Conservation (phyloP, 35 echinoderm and acorn worm species). For the Eucidaris tribuloides region DNA sequence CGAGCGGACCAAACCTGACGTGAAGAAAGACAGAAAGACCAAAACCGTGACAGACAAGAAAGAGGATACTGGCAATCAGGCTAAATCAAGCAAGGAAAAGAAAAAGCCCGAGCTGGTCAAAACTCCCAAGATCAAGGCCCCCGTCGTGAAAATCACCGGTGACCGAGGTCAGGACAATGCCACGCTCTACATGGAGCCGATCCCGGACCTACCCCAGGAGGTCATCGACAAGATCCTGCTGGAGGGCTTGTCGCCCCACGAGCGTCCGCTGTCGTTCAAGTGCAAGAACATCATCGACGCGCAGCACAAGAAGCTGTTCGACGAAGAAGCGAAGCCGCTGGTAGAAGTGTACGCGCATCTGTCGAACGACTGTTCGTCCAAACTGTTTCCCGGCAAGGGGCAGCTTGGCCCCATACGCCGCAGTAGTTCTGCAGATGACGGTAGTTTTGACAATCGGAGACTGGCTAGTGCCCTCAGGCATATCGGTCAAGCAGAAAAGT, state of each 20-base stretch:
- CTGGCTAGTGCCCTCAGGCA: constrained; percentile 60
- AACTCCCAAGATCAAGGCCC: background rate
- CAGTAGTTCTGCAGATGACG: background rate
- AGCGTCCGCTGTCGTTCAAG: constrained; percentile 86
- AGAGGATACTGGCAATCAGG: background rate
- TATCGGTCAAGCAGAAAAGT: constrained; percentile 55
- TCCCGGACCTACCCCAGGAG: constrained; percentile 69
- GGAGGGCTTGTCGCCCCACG: constrained; percentile 66
- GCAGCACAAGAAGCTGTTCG: constrained; percentile 60
- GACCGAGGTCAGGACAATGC: background rate
- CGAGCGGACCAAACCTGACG: background rate
- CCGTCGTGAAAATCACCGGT: background rate
- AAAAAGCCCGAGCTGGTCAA: constrained; percentile 16
- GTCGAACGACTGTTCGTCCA: constrained; percentile 59
- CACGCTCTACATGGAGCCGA: background rate
- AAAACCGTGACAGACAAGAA: too few relatives aligned
- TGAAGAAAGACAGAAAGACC: background rate
- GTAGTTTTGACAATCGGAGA: constrained; percentile 30
- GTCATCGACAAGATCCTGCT: constrained; percentile 72
- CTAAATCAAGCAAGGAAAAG: background rate
- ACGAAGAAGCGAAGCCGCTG: constrained; percentile 40
- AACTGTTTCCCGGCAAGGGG: constrained; percentile 59
- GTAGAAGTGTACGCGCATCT: constrained; percentile 83
- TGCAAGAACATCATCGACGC: constrained; percentile 97
- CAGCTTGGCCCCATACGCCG: background rate